A percentile compares a stretch with the other conserved stretches of the same genome.
Evolutionary conservation across 2,113 vertebrate genomes (phyloP).

Genomic region (Halcyon malimbica): DNA sequence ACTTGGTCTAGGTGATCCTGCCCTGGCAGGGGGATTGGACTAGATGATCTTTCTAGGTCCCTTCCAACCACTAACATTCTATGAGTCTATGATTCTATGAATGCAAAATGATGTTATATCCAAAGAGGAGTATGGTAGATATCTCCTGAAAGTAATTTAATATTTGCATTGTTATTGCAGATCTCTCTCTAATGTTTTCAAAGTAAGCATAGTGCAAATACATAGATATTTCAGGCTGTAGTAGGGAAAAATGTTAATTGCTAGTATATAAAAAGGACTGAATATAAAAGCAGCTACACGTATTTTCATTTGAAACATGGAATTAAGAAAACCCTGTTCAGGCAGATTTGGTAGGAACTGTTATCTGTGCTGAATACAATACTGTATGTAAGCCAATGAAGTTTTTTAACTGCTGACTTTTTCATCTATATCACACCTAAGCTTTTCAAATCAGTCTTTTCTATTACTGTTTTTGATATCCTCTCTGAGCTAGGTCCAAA

Average conservation of each 20-base stretch:
- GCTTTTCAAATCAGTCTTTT: background rate
- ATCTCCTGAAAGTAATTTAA: background rate
- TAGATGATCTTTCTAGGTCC: too few species aligned
- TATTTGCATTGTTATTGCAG: background rate
- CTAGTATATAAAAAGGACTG: background rate
- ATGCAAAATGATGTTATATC: too few species aligned
- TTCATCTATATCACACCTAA: background rate
- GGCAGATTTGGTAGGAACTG: background rate
- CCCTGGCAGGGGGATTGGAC: too few species aligned
- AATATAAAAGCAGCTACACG: background rate
- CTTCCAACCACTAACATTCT: too few species aligned
- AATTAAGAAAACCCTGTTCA: background rate
- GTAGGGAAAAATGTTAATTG: background rate
- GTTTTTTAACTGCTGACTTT: background rate
- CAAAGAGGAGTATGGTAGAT: too few species aligned
- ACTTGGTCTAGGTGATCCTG: too few species aligned
- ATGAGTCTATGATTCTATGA: too few species aligned
- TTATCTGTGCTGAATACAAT: background rate
- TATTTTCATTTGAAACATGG: background rate
- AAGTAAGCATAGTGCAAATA: background rate
- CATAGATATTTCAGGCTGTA: background rate
- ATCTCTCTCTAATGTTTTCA: background rate
- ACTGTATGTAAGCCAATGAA: background rate
- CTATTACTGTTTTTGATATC: background rate
- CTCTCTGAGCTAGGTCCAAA: background rate